Evolutionary conservation across 2,113 vertebrate species (phyloP).

Genomic region (Menidia beryllina): DNA sequence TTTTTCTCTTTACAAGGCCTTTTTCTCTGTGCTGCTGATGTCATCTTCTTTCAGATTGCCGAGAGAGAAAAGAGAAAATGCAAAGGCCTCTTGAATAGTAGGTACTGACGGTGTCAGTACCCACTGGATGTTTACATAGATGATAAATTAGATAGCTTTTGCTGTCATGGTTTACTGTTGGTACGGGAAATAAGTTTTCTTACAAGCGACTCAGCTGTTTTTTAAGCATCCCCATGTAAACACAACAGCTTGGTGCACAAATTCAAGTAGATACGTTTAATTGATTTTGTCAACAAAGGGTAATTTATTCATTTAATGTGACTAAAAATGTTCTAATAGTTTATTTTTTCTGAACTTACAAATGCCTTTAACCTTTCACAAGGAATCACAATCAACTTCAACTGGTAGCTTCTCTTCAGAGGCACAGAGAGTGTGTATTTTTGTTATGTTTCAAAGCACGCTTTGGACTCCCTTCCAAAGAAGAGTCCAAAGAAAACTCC

Average conservation of each 20-base stretch:
- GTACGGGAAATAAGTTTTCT: not conserved
- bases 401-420: too few relatives aligned
- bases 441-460: too few relatives aligned
- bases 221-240: not conserved
- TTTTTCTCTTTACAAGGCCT: constrained; percentile 47
- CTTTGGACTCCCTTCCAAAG: too few relatives aligned
- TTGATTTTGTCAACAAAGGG: too few relatives aligned
- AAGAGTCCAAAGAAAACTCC: too few relatives aligned
- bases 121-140: constrained; percentile 23
- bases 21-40: constrained; percentile 43
- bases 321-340: too few relatives aligned
- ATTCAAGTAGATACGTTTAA: not conserved
- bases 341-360: too few relatives aligned
- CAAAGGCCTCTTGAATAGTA: constrained; percentile 9
- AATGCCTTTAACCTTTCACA: too few relatives aligned
- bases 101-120: constrained; percentile 45
- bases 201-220: not conserved
- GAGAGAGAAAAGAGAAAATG: constrained; percentile 45
- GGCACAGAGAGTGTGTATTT: too few relatives aligned
- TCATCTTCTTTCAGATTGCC: constrained; percentile 62
- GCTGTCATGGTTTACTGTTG: not conserved
- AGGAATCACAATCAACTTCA: too few relatives aligned
- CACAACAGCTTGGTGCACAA: not conserved
- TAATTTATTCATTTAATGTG: too few relatives aligned
- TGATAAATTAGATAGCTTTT: constrained; percentile 22